Percentiles rank a stretch among this genome's conserved stretches.
phyloP scores from a whole-genome alignment of 2,113 vertebrate genomes.

The Gallinago undulata region DNA sequence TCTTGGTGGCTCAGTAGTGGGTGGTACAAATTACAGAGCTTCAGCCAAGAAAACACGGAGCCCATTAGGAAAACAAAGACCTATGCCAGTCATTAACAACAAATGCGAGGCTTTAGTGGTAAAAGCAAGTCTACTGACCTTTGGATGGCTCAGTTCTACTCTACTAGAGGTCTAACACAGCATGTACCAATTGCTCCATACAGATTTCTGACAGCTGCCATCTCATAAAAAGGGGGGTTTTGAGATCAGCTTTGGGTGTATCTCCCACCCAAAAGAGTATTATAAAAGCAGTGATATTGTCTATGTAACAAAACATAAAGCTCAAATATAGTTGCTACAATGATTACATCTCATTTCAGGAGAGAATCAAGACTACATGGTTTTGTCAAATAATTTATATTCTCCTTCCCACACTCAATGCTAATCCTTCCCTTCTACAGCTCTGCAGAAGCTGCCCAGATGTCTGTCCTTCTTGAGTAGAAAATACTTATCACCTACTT shows the following conservation, averaged over 20 bases:
- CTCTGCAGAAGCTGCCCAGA: neutral
- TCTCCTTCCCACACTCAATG: neutral
- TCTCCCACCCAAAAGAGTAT: neutral
- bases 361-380: neutral
- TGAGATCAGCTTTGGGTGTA: neutral
- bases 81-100: neutral
- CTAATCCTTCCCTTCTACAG: neutral
- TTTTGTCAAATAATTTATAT: neutral
- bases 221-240: neutral
- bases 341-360: neutral
- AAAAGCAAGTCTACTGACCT: neutral
- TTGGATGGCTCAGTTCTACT: neutral
- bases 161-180: neutral
- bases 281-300: neutral
- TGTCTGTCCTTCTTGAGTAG: neutral
- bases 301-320: neutral
- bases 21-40: neutral
- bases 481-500: neutral
- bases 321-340: neutral
- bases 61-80: neutral
- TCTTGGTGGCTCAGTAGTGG: neutral
- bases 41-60: neutral
- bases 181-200: neutral
- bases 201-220: neutral
- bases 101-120: neutral